phyloP scores from a whole-genome alignment of 2,888 invertebrate genomes.

The Lepidonotus clava region DNA sequence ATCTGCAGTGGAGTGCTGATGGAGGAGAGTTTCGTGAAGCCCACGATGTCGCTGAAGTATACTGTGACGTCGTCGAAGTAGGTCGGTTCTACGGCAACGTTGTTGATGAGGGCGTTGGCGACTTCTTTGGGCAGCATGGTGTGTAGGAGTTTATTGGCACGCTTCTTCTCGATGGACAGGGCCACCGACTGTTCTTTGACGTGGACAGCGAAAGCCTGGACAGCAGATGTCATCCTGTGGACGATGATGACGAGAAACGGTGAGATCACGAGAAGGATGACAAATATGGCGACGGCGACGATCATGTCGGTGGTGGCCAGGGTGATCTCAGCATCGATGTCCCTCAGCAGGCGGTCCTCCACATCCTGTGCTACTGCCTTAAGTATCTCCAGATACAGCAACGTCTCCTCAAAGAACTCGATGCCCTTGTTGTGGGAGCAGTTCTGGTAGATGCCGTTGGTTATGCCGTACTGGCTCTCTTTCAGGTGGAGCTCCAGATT shows the following conservation, averaged over 20 bases:
- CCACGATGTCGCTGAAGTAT: conserved; percentile 96
- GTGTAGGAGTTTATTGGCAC: conserved; percentile 74
- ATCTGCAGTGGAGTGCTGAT: conserved; percentile 66
- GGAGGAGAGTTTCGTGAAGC: conserved; percentile 90
- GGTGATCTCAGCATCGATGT: neutral
- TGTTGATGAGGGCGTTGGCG: conserved; percentile 20
- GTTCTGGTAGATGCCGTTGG: neutral
- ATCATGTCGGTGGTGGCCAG: neutral
- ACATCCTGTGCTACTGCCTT: neutral
- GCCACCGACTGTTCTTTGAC: conserved; percentile 74
- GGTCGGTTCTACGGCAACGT: conserved; percentile 61
- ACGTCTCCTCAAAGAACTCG: neutral
- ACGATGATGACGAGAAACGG: conserved; percentile 73
- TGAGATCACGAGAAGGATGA: conserved; percentile 52
- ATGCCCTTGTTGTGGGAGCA: neutral
- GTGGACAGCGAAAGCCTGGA: conserved; percentile 72
- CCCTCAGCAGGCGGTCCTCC: neutral
- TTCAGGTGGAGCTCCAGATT: neutral
- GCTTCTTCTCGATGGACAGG: conserved; percentile 73
- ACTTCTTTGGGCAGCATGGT: conserved; percentile 75
- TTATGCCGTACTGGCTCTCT: neutral
- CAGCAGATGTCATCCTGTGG: conserved; percentile 66
- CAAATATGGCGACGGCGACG: neutral
- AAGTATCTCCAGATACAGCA: neutral
- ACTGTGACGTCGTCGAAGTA: conserved; percentile 86